These are phyloP conservation scores for Chymomyza caudatula DNA, from an alignment of 2,888 invertebrate genomes.

Conservation along the genomic window DNA sequence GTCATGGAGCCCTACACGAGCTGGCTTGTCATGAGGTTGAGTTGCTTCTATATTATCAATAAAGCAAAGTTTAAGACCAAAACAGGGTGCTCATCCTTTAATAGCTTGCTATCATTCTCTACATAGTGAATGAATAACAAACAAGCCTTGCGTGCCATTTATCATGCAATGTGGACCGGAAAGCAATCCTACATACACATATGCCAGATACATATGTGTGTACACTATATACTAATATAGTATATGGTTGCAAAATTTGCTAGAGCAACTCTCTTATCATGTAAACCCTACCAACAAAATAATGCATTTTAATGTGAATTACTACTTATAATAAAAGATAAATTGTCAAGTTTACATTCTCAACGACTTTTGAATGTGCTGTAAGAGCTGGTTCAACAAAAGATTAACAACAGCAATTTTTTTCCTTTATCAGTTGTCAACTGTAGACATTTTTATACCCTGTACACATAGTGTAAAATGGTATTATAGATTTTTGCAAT, in stretches of 20 bases:
- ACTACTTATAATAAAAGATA: background rate
- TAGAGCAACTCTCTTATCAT: slow-evolving; percentile 23
- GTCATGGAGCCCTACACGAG: background rate
- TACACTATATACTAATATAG: no score
- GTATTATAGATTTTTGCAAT: no score
- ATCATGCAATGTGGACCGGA: slow-evolving; percentile 34
- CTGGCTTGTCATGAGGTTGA: background rate
- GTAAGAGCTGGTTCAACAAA: no score
- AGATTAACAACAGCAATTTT: background rate
- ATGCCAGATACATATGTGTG: slow-evolving; percentile 1
- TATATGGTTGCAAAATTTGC: no score
- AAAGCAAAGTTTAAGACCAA: slow-evolving; percentile 7
- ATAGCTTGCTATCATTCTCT: background rate
- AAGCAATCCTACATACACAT: slow-evolving; percentile 9
- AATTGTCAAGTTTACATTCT: background rate
- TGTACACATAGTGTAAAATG: no score
- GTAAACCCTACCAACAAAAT: slow-evolving; percentile 27
- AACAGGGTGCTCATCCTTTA: slow-evolving; percentile 3
- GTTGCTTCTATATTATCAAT: background rate
- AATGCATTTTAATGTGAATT: background rate
- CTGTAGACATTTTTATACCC: slow-evolving; percentile 21
- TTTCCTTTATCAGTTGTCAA: background rate
- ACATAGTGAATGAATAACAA: background rate
- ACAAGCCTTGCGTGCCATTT: no score
- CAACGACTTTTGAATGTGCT: background rate